A percentile compares a stretch with the other conserved stretches of the same genome.
These are phyloP conservation scores for Coendou prehensilis DNA, from an alignment of 2,797 vertebrate species.

Conservation along the genomic window DNA sequence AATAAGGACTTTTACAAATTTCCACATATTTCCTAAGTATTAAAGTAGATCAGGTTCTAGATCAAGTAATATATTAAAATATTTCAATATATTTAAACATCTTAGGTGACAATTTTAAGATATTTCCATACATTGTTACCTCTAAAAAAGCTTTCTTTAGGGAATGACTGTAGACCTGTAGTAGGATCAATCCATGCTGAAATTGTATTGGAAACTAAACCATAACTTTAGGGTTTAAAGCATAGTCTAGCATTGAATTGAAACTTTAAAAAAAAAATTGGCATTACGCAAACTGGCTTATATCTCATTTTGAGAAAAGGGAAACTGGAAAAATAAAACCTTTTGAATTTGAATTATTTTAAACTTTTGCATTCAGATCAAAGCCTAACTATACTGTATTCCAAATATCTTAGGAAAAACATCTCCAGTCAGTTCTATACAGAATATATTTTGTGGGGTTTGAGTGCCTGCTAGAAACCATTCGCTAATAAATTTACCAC, in stretches of 20 bases:
- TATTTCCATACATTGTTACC: slow-evolving; percentile 21
- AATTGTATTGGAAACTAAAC: slow-evolving; percentile 59
- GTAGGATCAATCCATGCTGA: background rate
- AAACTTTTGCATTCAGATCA: background rate
- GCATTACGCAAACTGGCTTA: background rate
- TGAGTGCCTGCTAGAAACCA: background rate
- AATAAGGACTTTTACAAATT: slow-evolving; percentile 38
- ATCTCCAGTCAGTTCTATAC: background rate
- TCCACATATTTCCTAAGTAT: background rate
- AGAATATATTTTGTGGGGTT: background rate
- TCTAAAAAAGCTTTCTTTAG: background rate
- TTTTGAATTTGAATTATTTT: background rate
- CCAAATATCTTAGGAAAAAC: background rate
- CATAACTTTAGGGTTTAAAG: slow-evolving; percentile 22
- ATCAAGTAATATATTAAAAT: slow-evolving; percentile 13
- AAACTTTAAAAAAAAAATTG: slow-evolving; percentile 1
- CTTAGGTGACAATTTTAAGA: background rate
- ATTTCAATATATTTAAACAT: slow-evolving; percentile 13
- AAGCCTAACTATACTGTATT: background rate
- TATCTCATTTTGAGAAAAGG: background rate
- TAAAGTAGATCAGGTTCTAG: background rate
- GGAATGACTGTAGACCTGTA: background rate
- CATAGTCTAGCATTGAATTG: background rate
- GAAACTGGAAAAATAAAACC: background rate
- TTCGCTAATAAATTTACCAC: slow-evolving; percentile 25